These are phyloP conservation scores for Enoplosus armatus DNA, from an alignment of 2,797 vertebrate species.

Conservation along the genomic window DNA sequence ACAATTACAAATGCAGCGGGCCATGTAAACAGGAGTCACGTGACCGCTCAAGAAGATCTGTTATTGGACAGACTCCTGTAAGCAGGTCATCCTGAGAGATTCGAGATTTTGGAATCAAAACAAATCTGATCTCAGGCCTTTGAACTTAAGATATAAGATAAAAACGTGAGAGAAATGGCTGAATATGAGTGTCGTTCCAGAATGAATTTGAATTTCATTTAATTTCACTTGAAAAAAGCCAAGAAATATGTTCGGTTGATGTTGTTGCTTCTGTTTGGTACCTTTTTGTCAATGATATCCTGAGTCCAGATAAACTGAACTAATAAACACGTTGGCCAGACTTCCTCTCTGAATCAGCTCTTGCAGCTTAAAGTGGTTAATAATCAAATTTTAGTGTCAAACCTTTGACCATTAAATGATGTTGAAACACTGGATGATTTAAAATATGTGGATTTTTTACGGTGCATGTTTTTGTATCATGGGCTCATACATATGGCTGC, in stretches of 20 bases:
- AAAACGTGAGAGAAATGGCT: no score
- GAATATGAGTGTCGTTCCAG: no score
- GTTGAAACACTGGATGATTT: no score
- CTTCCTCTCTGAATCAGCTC: no score
- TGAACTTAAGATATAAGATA: neutral
- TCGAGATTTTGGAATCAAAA: conserved; percentile 10
- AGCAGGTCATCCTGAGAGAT: neutral
- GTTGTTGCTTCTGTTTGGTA: neutral
- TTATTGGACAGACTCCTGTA: conserved; percentile 9
- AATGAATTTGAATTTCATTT: no score
- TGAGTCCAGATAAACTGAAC: neutral
- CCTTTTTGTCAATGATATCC: neutral
- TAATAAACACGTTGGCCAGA: no score
- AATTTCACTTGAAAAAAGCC: no score
- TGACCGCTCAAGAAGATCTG: neutral
- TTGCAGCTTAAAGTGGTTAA: no score
- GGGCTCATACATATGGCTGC: neutral
- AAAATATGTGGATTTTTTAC: neutral
- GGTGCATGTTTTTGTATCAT: neutral
- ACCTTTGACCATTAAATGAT: no score
- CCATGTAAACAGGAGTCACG: neutral
- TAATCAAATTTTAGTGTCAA: no score
- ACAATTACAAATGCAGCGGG: neutral
- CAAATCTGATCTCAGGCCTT: neutral
- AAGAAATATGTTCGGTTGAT: neutral